Evolutionary conservation across 2,888 invertebrate species (phyloP).

Genomic region (Drosophila putrida): DNA sequence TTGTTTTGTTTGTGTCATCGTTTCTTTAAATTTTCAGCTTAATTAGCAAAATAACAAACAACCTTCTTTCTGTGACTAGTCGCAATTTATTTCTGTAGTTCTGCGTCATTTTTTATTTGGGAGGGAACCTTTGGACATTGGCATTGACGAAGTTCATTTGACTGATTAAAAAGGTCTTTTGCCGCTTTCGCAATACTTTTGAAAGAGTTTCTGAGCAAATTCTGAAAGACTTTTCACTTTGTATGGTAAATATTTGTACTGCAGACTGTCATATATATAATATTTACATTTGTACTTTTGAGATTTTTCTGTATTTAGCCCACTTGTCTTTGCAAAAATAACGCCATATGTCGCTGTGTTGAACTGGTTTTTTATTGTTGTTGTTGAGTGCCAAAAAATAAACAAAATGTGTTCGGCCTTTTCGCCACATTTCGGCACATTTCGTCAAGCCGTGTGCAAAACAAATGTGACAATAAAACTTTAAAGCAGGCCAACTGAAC

Average conservation of each 20-base stretch:
- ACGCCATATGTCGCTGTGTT: constrained; percentile 68
- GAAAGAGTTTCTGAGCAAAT: not conserved
- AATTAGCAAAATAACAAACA: constrained; percentile 23
- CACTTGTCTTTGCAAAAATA: constrained; percentile 49
- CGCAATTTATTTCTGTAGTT: constrained; percentile 34
- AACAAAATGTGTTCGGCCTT: constrained; percentile 61
- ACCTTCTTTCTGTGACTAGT: constrained; percentile 21
- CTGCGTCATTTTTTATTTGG: constrained; percentile 47
- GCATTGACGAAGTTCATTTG: constrained; percentile 23
- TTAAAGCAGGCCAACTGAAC: constrained; percentile 47
- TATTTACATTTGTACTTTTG: no score
- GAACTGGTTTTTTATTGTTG: constrained; percentile 64
- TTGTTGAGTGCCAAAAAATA: constrained; percentile 64
- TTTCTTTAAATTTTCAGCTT: constrained; percentile 20
- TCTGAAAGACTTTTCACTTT: constrained; percentile 2
- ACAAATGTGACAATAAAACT: constrained; percentile 73
- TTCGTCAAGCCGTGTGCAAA: constrained; percentile 70
- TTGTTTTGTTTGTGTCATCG: constrained; percentile 25
- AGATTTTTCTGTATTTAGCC: constrained; percentile 25
- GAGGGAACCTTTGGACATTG: constrained; percentile 43
- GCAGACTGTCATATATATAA: constrained; percentile 20
- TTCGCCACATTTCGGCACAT: constrained; percentile 69
- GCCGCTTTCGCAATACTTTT: constrained; percentile 5
- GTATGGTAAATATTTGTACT: constrained; percentile 43
- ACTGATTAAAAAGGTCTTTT: constrained; percentile 33